Evolutionary conservation across 2,113 vertebrate genomes (phyloP).

Genomic region (Pholis gunnellus): DNA sequence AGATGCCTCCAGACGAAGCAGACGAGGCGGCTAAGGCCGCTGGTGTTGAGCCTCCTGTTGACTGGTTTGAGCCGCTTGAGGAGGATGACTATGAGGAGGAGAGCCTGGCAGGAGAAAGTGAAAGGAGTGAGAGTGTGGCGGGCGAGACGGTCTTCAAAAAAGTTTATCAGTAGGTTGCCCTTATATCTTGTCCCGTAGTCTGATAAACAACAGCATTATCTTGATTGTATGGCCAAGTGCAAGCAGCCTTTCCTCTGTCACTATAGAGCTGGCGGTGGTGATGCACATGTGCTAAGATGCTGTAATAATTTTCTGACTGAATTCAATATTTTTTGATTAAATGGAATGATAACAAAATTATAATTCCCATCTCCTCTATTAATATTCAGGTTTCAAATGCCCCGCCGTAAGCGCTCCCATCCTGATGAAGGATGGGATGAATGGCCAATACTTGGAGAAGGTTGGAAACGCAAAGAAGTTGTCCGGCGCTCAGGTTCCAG

Average conservation of each 20-base stretch:
- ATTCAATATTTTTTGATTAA: background rate
- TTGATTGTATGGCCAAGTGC: background rate
- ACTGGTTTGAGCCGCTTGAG: conserved; percentile 86
- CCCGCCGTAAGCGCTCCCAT: conserved; percentile 54
- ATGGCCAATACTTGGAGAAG: conserved; percentile 86
- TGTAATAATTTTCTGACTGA: background rate
- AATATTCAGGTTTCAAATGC: conserved; percentile 22
- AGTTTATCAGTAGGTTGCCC: conserved; percentile 56
- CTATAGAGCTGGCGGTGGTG: background rate
- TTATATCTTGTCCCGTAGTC: background rate
- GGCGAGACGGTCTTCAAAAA: conserved; percentile 64
- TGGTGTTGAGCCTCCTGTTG: conserved; percentile 67
- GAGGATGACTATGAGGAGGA: conserved; percentile 79
- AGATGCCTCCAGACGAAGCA: background rate
- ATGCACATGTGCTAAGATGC: background rate
- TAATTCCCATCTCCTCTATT: background rate
- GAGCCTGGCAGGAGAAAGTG: conserved; percentile 82
- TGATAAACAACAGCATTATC: background rate
- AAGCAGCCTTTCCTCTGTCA: background rate
- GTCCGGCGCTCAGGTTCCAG: conserved; percentile 87
- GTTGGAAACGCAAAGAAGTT: conserved; percentile 91
- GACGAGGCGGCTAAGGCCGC: conserved; percentile 28
- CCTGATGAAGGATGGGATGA: conserved; percentile 87
- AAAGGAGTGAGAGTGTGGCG: conserved; percentile 73
- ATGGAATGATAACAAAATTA: background rate